Conservation (phyloP, 2,797 vertebrate genomes). For the Molossus alvarezi region DNA sequence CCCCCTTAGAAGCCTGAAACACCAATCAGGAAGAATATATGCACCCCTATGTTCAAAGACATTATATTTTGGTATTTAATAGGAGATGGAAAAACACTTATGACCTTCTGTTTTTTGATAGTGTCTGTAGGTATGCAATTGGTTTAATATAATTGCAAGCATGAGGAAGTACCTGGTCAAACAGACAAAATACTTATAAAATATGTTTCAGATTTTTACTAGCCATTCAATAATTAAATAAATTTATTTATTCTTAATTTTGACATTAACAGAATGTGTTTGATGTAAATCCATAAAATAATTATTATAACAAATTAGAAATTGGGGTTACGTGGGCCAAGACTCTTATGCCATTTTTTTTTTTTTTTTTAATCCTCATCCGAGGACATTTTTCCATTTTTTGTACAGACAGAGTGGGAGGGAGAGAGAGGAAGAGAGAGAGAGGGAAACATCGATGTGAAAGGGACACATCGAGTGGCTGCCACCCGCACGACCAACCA, state of each 20-base stretch:
- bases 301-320: conserved; percentile 81
- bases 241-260: conserved; percentile 50
- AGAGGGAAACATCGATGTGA: no score
- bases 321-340: conserved; percentile 31
- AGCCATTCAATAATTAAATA: conserved; percentile 43
- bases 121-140: not conserved
- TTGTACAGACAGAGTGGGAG: no score
- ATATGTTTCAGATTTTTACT: conserved; percentile 29
- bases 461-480: no score
- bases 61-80: conserved; percentile 1
- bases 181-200: not conserved
- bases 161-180: not conserved
- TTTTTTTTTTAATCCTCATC: no score
- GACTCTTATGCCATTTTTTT: not conserved
- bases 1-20: no score
- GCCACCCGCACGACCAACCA: no score
- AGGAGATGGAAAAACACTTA: not conserved
- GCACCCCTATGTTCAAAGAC: not conserved
- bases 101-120: not conserved
- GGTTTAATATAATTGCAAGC: conserved; percentile 7
- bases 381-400: no score
- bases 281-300: conserved; percentile 75
- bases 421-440: no score
- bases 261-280: conserved; percentile 75
- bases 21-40: no score